Evolutionary conservation across 2,797 vertebrate genomes (phyloP).

Genomic region (Betta splendens): DNA sequence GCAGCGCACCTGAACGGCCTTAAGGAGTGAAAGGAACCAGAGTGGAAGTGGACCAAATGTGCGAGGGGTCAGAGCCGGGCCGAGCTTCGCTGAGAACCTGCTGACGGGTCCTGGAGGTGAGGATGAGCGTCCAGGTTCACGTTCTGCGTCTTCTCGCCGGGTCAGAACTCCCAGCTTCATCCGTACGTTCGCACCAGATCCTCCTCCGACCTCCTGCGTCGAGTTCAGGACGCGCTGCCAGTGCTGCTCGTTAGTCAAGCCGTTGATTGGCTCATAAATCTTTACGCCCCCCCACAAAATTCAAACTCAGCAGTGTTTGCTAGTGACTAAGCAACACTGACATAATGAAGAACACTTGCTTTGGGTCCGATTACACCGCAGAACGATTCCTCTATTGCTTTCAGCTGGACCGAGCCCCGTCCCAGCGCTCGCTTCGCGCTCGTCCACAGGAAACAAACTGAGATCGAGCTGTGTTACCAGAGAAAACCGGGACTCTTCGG

Average conservation of each 20-base stretch:
- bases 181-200: conserved; percentile 23
- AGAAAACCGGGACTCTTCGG: conserved; percentile 41
- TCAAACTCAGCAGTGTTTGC: conserved; percentile 58
- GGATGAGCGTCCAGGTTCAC: conserved; percentile 56
- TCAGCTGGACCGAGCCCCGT: conserved; percentile 52
- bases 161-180: conserved; percentile 23
- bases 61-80: conserved; percentile 58
- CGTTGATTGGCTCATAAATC: conserved; percentile 58
- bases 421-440: conserved; percentile 25
- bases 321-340: conserved; percentile 41
- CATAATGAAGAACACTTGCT: conserved; percentile 61
- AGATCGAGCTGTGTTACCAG: conserved; percentile 28
- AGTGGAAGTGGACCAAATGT: conserved; percentile 47
- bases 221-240: conserved; percentile 30
- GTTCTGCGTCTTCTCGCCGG: conserved; percentile 32
- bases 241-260: conserved; percentile 48
- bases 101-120: conserved; percentile 64
- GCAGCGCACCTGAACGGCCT: too few relatives aligned
- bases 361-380: conserved; percentile 48
- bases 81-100: conserved; percentile 44
- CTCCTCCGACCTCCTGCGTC: conserved; percentile 48
- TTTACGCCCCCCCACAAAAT: conserved; percentile 29
- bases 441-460: conserved; percentile 49
- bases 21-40: too few relatives aligned
- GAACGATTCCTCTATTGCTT: conserved; percentile 50